Percentiles rank a stretch among this genome's conserved stretches.
Evolutionary conservation across 2,888 invertebrate species (phyloP).

Genomic region (Ennomos erosarius): DNA sequence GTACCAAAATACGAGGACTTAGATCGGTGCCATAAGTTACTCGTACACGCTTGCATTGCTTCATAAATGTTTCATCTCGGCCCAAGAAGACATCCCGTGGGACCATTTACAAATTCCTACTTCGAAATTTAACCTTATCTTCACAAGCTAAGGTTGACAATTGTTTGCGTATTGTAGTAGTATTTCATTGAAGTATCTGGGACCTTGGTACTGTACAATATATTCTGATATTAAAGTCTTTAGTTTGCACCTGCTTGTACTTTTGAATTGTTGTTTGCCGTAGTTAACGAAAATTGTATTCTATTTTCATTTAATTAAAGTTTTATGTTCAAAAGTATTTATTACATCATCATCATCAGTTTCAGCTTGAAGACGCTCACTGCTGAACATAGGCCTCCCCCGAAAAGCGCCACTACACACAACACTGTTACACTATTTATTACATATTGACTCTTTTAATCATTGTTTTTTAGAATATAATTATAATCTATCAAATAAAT

Average conservation of each 20-base stretch:
- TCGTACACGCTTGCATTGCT: constrained; percentile 30
- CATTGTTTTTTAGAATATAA: no score
- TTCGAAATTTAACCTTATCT: background rate
- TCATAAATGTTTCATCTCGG: constrained; percentile 44
- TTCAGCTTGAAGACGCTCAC: no score
- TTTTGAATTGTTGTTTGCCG: constrained; percentile 2
- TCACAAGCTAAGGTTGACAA: background rate
- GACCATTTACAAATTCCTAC: constrained; percentile 9
- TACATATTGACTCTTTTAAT: no score
- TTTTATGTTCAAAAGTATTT: no score
- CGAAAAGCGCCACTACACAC: no score
- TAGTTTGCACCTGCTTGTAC: constrained; percentile 15
- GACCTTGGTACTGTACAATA: constrained; percentile 22
- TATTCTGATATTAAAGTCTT: constrained; percentile 22
- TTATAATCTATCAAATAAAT: no score
- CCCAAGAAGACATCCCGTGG: constrained; percentile 15
- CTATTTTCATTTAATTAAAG: no score
- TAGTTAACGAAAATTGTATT: no score
- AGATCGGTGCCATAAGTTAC: constrained; percentile 24
- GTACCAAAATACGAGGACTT: constrained; percentile 2
- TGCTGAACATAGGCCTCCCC: no score
- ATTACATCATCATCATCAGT: no score
- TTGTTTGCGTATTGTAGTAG: background rate
- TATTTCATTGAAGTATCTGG: constrained; percentile 20
- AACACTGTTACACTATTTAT: no score